Evolutionary conservation across 1,140 invertebrate species (phyloP).

Genomic region (Bombus superbus): DNA sequence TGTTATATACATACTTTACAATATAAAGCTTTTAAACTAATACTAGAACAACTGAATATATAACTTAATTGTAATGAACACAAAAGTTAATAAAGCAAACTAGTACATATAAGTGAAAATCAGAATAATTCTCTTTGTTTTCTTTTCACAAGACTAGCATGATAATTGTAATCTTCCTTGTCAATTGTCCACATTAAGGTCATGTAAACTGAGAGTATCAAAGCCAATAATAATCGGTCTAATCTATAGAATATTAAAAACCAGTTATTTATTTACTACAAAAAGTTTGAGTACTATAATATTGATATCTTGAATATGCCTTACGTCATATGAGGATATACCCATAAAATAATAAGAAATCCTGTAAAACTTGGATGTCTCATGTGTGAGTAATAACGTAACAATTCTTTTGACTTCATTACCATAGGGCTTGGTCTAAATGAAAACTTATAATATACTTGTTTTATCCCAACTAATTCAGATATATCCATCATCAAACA

Average conservation of each 20-base stretch:
- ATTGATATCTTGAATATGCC: constrained; percentile 20
- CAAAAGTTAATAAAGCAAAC: neutral
- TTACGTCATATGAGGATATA: constrained; percentile 84
- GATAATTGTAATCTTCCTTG: constrained; percentile 82
- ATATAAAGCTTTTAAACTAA: neutral
- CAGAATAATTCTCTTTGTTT: constrained; percentile 69
- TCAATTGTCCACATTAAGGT: constrained; percentile 82
- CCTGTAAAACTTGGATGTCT: constrained; percentile 84
- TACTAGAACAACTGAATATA: neutral
- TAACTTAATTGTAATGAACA: constrained; percentile 36
- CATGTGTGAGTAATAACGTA: constrained; percentile 82
- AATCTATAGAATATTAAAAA: constrained; percentile 77
- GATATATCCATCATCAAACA: constrained; percentile 85
- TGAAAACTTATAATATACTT: constrained; percentile 83
- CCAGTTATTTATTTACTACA: neutral
- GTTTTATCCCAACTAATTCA: constrained; percentile 85
- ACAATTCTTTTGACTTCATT: constrained; percentile 80
- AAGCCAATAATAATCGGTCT: constrained; percentile 81
- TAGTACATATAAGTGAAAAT: neutral
- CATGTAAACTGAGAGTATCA: constrained; percentile 83
- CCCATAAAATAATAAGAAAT: constrained; percentile 83
- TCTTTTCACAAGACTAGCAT: constrained; percentile 68
- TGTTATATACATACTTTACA: constrained; percentile 24
- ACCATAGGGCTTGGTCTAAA: constrained; percentile 77
- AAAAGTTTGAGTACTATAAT: neutral